Base-by-base conservation (phyloP, 23 tunicate genomes). In the Oikopleura albicans region DNA sequence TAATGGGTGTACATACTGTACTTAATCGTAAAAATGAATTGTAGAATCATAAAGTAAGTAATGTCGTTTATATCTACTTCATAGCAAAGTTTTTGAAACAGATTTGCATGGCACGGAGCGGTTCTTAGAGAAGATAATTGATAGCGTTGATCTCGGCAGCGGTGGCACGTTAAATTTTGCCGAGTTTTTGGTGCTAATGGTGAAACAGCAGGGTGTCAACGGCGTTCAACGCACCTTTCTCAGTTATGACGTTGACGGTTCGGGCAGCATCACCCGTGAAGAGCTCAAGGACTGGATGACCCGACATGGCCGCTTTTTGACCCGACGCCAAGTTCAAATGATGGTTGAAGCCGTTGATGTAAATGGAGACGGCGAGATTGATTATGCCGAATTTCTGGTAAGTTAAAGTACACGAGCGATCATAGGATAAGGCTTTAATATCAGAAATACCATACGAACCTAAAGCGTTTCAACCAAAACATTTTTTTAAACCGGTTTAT, bases 271-370 rank as follows among this genome's bases (percentile, higher is more conserved):
- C 35, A 12, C 36, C 2, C 27, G 79, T 12, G 79, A 71, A 2
- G 79, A 71, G 37, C 79, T 71, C 37, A 71, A 71, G 37, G 79
- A 71, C 2, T 71, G 79, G 79, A 71, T 71, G 79, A 71, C 79
- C 36, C 28, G 35, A 71, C 35, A 71, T 29, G 79, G 79, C 33
- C 79, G 35, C 79, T 71, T 71, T 29, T 29, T 71, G 27, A 71
- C 79, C 4, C 79, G 79, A 31, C 28, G 35, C 28, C 79, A 71
- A 29, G 79, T 71, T 31, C 36, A 71, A 16, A 71, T 29, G 35
- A 71, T 71, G 79, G 79, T 71, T 4, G 79, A 31, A 2, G 79
- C 79, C 31, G 79, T 71, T 16, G 79, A 71, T 71, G 79, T 71
- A 22, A 71, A 71, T 29, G 79, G 79, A 16, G 79, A 71, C 31